phyloP scores from a whole-genome alignment of 2,888 invertebrate genomes.

The Xestoiulus laeticollis region DNA sequence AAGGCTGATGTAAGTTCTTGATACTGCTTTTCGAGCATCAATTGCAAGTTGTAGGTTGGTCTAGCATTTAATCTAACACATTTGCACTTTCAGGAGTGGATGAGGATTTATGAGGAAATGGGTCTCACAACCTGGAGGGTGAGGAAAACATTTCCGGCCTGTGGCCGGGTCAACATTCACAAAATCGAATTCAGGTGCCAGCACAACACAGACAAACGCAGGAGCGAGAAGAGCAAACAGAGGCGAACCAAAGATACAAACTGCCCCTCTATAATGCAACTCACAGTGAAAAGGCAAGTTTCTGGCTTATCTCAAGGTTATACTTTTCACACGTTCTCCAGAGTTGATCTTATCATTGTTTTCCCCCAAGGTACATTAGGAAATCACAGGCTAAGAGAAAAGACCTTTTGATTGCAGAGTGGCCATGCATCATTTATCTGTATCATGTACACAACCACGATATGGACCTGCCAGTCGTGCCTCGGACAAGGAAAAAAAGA shows the following conservation, averaged over 20 bases:
- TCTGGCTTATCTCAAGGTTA: neutral
- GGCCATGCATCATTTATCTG: neutral
- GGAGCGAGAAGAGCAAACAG: neutral
- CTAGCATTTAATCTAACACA: neutral
- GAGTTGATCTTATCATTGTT: neutral
- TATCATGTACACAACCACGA: neutral
- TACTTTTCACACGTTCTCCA: neutral
- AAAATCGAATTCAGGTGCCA: constrained; percentile 1
- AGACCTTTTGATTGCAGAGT: neutral
- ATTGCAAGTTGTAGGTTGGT: neutral
- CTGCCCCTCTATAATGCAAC: neutral
- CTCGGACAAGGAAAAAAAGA: neutral
- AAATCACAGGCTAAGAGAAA: neutral
- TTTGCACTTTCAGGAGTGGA: neutral
- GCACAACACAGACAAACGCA: neutral
- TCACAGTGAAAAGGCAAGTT: neutral
- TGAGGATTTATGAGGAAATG: constrained; percentile 13
- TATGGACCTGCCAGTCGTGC: neutral
- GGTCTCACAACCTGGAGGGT: neutral
- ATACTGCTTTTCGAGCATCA: too few relatives aligned
- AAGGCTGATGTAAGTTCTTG: constrained; percentile 1
- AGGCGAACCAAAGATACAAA: constrained; percentile 16
- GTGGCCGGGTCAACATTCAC: neutral
- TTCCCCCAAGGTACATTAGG: neutral
- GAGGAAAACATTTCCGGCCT: neutral